Conservation (phyloP, 1,140 invertebrate species). For the Euura saliciscinereae region DNA sequence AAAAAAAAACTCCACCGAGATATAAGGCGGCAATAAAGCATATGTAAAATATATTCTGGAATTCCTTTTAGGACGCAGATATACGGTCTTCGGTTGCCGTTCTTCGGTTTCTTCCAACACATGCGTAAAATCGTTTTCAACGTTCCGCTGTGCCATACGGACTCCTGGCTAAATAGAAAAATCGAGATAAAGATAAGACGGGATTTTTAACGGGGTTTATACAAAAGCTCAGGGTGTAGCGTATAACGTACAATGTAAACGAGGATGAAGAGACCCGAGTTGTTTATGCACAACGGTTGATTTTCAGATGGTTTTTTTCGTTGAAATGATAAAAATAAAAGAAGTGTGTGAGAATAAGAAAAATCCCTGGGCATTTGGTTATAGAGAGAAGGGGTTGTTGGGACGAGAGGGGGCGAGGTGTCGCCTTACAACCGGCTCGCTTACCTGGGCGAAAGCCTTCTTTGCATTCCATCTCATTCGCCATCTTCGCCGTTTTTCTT, state of each 20-base stretch:
- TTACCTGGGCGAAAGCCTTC: slow-evolving; percentile 54
- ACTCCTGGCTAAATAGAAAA: too few relatives aligned
- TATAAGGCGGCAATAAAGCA: slow-evolving; percentile 61
- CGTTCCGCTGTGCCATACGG: too few relatives aligned
- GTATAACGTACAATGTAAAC: too few relatives aligned
- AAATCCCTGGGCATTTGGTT: neutral
- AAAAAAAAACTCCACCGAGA: slow-evolving; percentile 30
- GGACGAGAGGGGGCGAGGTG: slow-evolving; percentile 43
- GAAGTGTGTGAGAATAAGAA: neutral
- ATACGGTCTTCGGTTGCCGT: slow-evolving; percentile 53
- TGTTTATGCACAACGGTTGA: neutral
- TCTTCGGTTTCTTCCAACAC: slow-evolving; percentile 27
- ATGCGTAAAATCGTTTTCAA: neutral
- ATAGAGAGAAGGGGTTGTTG: neutral
- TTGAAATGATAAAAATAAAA: neutral
- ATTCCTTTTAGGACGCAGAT: slow-evolving; percentile 61
- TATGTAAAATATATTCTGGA: slow-evolving; percentile 63
- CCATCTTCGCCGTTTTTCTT: neutral
- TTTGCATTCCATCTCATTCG: slow-evolving; percentile 56
- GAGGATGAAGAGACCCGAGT: too few relatives aligned
- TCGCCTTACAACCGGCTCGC: slow-evolving; percentile 61
- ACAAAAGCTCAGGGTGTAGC: too few relatives aligned
- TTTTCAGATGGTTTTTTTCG: neutral
- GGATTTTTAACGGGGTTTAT: too few relatives aligned
- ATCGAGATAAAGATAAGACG: too few relatives aligned